These are phyloP conservation scores for Pyrgilauda ruficollis DNA, from an alignment of 2,113 vertebrate genomes.

Conservation along the genomic window DNA sequence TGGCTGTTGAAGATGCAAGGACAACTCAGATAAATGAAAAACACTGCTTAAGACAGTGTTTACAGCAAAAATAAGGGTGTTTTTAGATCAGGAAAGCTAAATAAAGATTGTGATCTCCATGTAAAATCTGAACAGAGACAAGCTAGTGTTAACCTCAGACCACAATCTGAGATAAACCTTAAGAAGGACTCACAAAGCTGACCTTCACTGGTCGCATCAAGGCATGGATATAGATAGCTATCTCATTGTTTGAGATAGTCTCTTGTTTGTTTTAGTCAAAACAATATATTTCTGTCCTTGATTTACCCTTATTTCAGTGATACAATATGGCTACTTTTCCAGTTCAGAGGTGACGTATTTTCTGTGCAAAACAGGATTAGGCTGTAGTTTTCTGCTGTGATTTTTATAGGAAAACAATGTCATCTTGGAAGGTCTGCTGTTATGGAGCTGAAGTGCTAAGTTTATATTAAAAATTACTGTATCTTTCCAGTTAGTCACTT, in stretches of 20 bases:
- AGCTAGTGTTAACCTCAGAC: neutral
- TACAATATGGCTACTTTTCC: neutral
- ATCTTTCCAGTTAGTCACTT: neutral
- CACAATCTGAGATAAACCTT: conserved; percentile 4
- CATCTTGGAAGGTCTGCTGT: neutral
- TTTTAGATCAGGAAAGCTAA: conserved; percentile 13
- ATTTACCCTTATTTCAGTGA: neutral
- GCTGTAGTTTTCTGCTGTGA: neutral
- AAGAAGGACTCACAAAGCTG: neutral
- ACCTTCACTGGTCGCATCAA: neutral
- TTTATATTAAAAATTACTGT: neutral
- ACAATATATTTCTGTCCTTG: neutral
- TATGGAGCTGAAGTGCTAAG: neutral
- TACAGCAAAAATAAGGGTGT: neutral
- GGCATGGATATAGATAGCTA: neutral
- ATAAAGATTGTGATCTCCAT: conserved; percentile 20
- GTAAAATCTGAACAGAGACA: conserved; percentile 1
- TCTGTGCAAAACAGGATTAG: neutral
- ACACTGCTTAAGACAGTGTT: neutral
- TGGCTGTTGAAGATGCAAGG: neutral
- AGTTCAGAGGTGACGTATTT: neutral
- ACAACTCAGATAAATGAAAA: neutral
- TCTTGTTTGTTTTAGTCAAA: neutral
- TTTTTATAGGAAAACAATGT: neutral
- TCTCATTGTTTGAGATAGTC: neutral